Evolutionary conservation across 2,797 vertebrate genomes (phyloP).

Genomic region (Esox lucius): DNA sequence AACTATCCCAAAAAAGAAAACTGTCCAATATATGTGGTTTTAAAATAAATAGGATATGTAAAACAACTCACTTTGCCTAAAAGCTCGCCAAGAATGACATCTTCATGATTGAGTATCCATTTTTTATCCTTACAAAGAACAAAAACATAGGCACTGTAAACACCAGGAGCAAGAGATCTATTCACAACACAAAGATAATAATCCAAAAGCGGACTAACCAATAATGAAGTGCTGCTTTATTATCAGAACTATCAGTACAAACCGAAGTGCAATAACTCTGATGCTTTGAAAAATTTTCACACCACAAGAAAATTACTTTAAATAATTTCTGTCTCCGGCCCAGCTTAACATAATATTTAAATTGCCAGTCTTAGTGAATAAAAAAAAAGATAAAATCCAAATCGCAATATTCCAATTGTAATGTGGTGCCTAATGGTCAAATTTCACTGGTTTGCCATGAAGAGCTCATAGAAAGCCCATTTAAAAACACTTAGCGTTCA

Average conservation of each 20-base stretch:
- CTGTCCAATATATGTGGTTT: not conserved
- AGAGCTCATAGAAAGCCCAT: slow-evolving; percentile 24
- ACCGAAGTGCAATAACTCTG: not conserved
- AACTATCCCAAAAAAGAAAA: not conserved
- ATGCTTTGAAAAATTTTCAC: not conserved
- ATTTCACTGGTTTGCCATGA: slow-evolving; percentile 11
- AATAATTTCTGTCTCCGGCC: not conserved
- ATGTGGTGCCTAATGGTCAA: slow-evolving; percentile 4
- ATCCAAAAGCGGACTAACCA: not conserved
- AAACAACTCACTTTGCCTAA: slow-evolving; percentile 87
- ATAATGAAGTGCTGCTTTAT: not conserved
- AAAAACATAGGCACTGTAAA: slow-evolving; percentile 12
- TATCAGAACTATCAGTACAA: not conserved
- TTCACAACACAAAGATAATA: not conserved
- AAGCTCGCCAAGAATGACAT: slow-evolving; percentile 90
- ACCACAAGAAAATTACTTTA: not conserved
- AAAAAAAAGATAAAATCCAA: not conserved
- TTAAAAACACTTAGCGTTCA: slow-evolving; percentile 36
- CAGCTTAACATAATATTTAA: not conserved
- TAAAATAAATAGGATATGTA: not conserved
- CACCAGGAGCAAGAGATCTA: not conserved
- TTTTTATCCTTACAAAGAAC: slow-evolving; percentile 86
- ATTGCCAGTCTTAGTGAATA: not conserved
- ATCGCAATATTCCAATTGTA: not conserved
- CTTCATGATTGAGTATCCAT: slow-evolving; percentile 97